phyloP scores from a whole-genome alignment of 2,888 invertebrate genomes.

The Hirtodrosophila confusa region DNA sequence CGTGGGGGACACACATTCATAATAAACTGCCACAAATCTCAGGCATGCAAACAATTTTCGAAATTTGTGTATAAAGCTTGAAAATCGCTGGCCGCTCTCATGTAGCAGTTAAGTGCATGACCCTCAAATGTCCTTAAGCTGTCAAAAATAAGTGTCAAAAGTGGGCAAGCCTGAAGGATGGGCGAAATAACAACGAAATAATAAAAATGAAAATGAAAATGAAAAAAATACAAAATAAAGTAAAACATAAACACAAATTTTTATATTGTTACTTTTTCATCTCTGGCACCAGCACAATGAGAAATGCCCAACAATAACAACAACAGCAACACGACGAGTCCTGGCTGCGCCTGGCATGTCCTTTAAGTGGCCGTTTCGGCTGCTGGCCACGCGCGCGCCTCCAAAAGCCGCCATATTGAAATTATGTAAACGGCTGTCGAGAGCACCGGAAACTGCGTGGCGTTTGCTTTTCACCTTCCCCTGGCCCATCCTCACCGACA shows the following conservation, averaged over 20 bases:
- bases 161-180: slow-evolving; percentile 31
- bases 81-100: slow-evolving; percentile 10
- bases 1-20: slow-evolving; percentile 33
- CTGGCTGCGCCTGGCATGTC: slow-evolving; percentile 42
- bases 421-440: slow-evolving; percentile 67
- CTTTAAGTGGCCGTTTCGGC: slow-evolving; percentile 65
- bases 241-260: slow-evolving; percentile 71
- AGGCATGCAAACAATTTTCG: slow-evolving; percentile 59
- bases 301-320: slow-evolving; percentile 19
- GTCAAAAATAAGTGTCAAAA: slow-evolving; percentile 73
- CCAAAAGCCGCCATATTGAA: slow-evolving; percentile 67
- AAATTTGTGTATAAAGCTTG: slow-evolving; percentile 41
- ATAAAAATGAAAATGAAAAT: slow-evolving; percentile 58
- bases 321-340: slow-evolving; percentile 7
- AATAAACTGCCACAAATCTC: slow-evolving; percentile 67
- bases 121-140: slow-evolving; percentile 77
- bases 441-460: slow-evolving; percentile 56
- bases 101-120: slow-evolving; percentile 55
- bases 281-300: slow-evolving; percentile 34
- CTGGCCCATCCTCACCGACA: too few species aligned
- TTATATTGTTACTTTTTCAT: slow-evolving; percentile 70
- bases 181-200: slow-evolving; percentile 54
- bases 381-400: slow-evolving; percentile 64
- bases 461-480: slow-evolving; percentile 1
- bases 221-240: slow-evolving; percentile 50